Percentiles rank a stretch among this genome's conserved stretches.
These are phyloP conservation scores for Mythimna loreyi DNA, from an alignment of 2,888 invertebrate species.

Conservation along the genomic window DNA sequence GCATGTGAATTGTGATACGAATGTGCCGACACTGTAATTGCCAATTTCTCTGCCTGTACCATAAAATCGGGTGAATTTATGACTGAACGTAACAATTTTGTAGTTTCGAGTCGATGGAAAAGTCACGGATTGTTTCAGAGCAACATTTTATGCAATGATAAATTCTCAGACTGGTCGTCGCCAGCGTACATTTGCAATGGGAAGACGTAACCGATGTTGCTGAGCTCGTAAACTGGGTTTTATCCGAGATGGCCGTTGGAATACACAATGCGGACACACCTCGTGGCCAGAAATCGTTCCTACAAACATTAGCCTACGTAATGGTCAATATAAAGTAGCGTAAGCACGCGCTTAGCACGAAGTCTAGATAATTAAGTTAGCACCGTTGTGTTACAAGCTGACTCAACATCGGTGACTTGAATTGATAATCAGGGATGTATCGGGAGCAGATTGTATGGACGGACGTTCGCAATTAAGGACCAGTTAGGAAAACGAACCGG, in stretches of 20 bases:
- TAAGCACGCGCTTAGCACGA: slow-evolving; percentile 50
- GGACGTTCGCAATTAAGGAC: slow-evolving; percentile 52
- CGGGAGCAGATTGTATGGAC: slow-evolving; percentile 36
- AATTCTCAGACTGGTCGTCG: slow-evolving; percentile 50
- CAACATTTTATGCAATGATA: slow-evolving; percentile 44
- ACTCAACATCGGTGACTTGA: slow-evolving; percentile 56
- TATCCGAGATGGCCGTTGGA: slow-evolving; percentile 32
- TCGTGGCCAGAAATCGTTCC: slow-evolving; percentile 48
- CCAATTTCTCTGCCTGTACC: slow-evolving; percentile 46
- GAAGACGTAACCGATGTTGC: slow-evolving; percentile 39
- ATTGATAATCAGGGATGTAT: slow-evolving; percentile 59
- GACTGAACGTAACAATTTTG: slow-evolving; percentile 32
- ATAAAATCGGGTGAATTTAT: slow-evolving; percentile 44
- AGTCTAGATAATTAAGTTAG: slow-evolving; percentile 61
- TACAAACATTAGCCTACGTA: slow-evolving; percentile 52
- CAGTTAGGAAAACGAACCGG: slow-evolving; percentile 29
- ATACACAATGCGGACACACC: slow-evolving; percentile 58
- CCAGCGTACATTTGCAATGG: slow-evolving; percentile 46
- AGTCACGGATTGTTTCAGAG: slow-evolving; percentile 36
- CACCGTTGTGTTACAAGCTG: slow-evolving; percentile 52
- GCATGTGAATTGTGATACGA: slow-evolving; percentile 25
- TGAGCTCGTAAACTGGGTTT: slow-evolving; percentile 54
- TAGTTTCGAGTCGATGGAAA: slow-evolving; percentile 35
- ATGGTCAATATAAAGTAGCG: slow-evolving; percentile 51
- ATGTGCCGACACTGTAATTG: slow-evolving; percentile 47